phyloP scores from a whole-genome alignment of 2,797 vertebrate species.

The Mormyrops boulengeri region DNA sequence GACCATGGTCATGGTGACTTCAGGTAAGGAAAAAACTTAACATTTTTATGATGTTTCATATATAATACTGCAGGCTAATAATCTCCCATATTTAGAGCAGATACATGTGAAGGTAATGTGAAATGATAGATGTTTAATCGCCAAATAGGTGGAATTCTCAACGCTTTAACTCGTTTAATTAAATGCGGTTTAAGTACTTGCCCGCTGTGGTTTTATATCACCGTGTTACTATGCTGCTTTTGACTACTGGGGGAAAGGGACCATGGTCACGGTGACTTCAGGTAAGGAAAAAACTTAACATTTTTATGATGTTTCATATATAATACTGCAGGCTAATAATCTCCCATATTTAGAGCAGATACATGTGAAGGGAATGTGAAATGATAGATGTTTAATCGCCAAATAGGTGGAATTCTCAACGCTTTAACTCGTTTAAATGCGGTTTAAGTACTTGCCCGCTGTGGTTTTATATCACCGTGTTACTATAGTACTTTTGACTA shows the following conservation, averaged over 20 bases:
- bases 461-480: neutral
- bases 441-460: neutral
- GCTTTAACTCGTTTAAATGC: neutral
- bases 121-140: neutral
- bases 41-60: neutral
- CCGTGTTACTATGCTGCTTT: constrained; percentile 24
- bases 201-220: neutral
- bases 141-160: neutral
- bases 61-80: neutral
- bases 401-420: neutral
- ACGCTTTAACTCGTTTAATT: neutral
- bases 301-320: no score
- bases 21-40: constrained; percentile 42
- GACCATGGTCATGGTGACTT: constrained; percentile 48
- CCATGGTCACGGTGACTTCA: constrained; percentile 50
- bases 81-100: neutral
- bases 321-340: neutral
- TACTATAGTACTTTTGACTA: constrained; percentile 28
- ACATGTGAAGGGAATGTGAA: neutral
- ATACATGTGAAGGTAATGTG: neutral
- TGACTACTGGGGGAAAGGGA: constrained; percentile 54
- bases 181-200: neutral
- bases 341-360: neutral
- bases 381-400: neutral
- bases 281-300: constrained; percentile 50